These are phyloP conservation scores for Danio kyathit DNA, from an alignment of 2,797 vertebrate genomes.

Conservation along the genomic window DNA sequence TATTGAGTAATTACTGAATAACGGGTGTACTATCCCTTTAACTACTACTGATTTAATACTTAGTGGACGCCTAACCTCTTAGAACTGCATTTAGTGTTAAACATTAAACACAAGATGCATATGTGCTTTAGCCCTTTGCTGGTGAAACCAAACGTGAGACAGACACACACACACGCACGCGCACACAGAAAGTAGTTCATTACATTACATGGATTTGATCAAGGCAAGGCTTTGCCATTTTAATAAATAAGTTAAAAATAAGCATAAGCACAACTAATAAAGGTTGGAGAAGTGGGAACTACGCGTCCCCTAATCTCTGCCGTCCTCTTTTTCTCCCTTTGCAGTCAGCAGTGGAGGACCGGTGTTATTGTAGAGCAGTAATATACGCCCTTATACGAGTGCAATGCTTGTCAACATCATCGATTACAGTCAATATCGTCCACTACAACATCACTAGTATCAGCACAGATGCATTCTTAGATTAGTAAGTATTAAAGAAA, in stretches of 20 bases:
- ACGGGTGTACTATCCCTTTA: slow-evolving; percentile 1
- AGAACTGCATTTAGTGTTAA: slow-evolving; percentile 65
- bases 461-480: slow-evolving; percentile 54
- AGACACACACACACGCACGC: slow-evolving; percentile 18
- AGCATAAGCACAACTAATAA: slow-evolving; percentile 53
- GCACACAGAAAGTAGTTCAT: slow-evolving; percentile 52
- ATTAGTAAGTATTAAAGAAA: slow-evolving; percentile 25
- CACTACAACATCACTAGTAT: slow-evolving; percentile 39
- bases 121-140: slow-evolving; percentile 79
- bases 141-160: slow-evolving; percentile 51
- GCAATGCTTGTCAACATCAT: slow-evolving; percentile 60
- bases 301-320: background rate
- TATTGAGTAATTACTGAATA: slow-evolving; percentile 12
- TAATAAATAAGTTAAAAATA: slow-evolving; percentile 59
- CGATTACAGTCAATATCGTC: slow-evolving; percentile 42
- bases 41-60: slow-evolving; percentile 4
- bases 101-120: slow-evolving; percentile 68
- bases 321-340: slow-evolving; percentile 34
- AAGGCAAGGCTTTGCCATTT: slow-evolving; percentile 37
- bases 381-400: slow-evolving; percentile 54
- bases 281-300: slow-evolving; percentile 14
- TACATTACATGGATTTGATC: slow-evolving; percentile 40
- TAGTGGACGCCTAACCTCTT: slow-evolving; percentile 62
- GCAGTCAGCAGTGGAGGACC: slow-evolving; percentile 45
- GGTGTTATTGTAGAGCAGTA: slow-evolving; percentile 59